Evolutionary conservation across 2,797 vertebrate genomes (phyloP).

Genomic region (Parauchenoglanis ngamensis): DNA sequence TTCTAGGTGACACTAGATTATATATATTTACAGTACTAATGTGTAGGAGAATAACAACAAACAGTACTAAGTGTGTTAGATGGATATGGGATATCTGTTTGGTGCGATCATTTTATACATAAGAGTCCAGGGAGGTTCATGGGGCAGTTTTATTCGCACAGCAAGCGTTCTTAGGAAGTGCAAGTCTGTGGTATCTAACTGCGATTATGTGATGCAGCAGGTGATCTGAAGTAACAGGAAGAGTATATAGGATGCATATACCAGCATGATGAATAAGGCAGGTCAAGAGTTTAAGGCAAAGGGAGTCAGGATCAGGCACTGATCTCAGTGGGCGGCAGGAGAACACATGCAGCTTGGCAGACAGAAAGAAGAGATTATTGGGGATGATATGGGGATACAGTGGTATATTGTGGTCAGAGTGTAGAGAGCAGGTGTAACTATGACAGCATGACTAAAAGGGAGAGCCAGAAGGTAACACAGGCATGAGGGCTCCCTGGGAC

Average conservation of each 20-base stretch:
- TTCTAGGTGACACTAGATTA: not conserved
- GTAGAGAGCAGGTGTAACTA: not conserved
- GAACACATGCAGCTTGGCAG: not conserved
- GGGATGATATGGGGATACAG: not conserved
- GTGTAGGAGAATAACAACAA: not conserved
- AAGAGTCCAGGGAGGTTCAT: not conserved
- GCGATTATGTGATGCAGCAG: conserved; percentile 14
- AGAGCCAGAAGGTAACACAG: no score
- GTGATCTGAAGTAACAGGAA: not conserved
- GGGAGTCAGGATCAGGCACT: not conserved
- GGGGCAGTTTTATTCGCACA: not conserved
- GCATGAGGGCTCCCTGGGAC: not conserved
- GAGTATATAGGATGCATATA: not conserved
- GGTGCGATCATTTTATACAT: not conserved
- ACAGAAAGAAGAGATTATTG: not conserved
- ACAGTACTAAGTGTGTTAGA: not conserved
- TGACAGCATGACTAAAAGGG: not conserved
- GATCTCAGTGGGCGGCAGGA: not conserved
- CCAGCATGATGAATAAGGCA: not conserved
- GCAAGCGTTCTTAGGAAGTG: not conserved
- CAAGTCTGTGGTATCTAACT: not conserved
- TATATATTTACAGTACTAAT: not conserved
- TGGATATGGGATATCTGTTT: no score
- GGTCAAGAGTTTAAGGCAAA: not conserved
- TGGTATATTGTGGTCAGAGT: not conserved